Base-by-base conservation (phyloP, 2,888 invertebrate species). In the Calameuta pallipes region DNA sequence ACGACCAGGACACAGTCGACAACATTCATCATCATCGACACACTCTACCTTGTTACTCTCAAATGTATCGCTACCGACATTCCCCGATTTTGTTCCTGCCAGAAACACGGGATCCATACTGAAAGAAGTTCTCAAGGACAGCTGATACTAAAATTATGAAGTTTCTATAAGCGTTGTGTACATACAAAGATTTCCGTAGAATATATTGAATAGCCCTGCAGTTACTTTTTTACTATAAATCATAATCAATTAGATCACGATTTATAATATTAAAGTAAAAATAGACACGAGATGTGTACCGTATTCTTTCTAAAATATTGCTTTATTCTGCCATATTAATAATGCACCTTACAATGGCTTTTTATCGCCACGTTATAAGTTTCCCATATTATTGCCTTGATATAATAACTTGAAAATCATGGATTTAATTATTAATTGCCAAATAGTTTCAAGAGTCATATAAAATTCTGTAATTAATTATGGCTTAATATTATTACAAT, bases 121-220 rank as follows among this genome's bases (percentile, higher is more conserved):
- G 77, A 94, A 94, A 89, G 94, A 94, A 90, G 94, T 94, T 36
- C 89, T 94, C 73, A 94, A 94, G 86, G 93, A 94, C 87, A 93
- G 93, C 87, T 93, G 92, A 91, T 92, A 89, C 87, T 91, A 87
- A 87, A 82, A 69, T 71, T 56, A 23, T 9, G 9, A 56, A 56
- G 9, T 56, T 56, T 56, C 56, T n/a, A 69, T 69, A 56, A 56
- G 56, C 23, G 56, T 56, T 23, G 56, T 56, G 56, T 56, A 56
- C 56, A 56, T 56, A 56, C 2, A 56, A 23, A 56, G 56, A 56
- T 56, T 56, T 15, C 9, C 23, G 9, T 56, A 23, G 23, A 23
- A 56, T 56, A 56, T 56, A 6, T 56, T 23, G 56, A 56, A 56
- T 23, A 56, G 56, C 56, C 56, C 56, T 23, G 23, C 56, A 56